Conservation (phyloP, 2,888 invertebrate species). For the Saturnia pavonia region DNA sequence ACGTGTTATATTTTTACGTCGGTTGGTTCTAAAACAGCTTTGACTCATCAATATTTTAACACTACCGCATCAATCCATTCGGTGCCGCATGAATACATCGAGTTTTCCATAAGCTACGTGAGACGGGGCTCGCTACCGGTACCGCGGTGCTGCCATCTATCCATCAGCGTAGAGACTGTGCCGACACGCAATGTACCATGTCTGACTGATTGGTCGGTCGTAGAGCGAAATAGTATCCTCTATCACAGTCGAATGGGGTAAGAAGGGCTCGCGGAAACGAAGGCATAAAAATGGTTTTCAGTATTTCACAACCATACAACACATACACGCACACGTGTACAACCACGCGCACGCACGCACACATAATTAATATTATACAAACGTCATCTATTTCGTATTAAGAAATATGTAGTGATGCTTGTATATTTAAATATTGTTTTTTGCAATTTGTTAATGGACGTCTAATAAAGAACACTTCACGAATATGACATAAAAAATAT, state of each 20-base stretch:
- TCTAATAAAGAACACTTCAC: no score
- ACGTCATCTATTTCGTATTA: no score
- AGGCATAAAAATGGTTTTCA: no score
- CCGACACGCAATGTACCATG: slow-evolving; percentile 37
- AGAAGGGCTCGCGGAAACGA: slow-evolving; percentile 15
- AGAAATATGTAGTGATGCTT: no score
- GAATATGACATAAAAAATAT: no score
- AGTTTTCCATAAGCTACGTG: slow-evolving; percentile 12
- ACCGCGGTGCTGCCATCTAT: slow-evolving; percentile 13
- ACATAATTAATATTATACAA: no score
- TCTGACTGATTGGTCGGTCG: slow-evolving; percentile 47
- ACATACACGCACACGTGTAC: no score
- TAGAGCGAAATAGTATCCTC: slow-evolving; percentile 48
- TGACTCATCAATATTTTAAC: slow-evolving; percentile 8
- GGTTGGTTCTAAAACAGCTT: slow-evolving; percentile 1
- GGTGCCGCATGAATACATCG: slow-evolving; percentile 16
- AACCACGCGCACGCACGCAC: no score
- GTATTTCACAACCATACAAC: no score
- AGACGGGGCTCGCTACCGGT: slow-evolving; percentile 14
- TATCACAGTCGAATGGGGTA: slow-evolving; percentile 36
- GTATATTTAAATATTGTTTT: no score
- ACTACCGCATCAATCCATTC: slow-evolving; percentile 11
- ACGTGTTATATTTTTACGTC: background rate
- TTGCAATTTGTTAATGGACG: no score
- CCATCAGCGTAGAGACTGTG: slow-evolving; percentile 19